These are phyloP conservation scores for Brachycybe producta DNA, from an alignment of 2,888 invertebrate species.

Conservation along the genomic window DNA sequence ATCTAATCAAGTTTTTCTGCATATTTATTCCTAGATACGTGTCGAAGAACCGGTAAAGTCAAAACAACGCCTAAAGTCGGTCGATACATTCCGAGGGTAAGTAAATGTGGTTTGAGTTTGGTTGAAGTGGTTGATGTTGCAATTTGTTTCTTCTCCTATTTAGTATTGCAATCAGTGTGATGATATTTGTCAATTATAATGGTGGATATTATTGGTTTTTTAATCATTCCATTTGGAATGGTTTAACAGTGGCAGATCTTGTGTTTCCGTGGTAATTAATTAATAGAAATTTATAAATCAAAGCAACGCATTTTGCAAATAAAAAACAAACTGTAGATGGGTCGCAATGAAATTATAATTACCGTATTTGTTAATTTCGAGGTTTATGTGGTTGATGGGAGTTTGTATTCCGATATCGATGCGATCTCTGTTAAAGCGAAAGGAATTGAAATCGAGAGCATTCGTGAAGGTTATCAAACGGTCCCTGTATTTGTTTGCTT, in stretches of 20 bases:
- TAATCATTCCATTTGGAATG: slow-evolving; percentile 72
- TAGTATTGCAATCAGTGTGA: slow-evolving; percentile 46
- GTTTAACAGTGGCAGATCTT: slow-evolving; percentile 68
- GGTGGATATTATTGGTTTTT: slow-evolving; percentile 70
- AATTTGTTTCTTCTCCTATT: background rate
- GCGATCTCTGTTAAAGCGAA: slow-evolving; percentile 51
- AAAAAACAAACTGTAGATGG: background rate
- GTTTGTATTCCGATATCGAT: slow-evolving; percentile 59
- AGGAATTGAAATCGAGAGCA: slow-evolving; percentile 44
- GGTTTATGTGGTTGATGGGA: slow-evolving; percentile 83
- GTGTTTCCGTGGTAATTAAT: slow-evolving; percentile 62
- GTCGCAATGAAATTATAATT: too few relatives aligned
- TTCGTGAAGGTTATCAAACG: slow-evolving; percentile 35
- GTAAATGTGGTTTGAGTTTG: slow-evolving; percentile 20
- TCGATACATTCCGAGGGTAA: slow-evolving; percentile 71
- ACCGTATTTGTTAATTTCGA: slow-evolving; percentile 31
- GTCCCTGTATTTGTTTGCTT: slow-evolving; percentile 31
- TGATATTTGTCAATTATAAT: slow-evolving; percentile 81
- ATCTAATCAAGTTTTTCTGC: too few relatives aligned
- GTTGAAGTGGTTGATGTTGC: background rate
- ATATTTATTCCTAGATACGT: too few relatives aligned
- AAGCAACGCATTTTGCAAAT: background rate
- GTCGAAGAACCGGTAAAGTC: too few relatives aligned
- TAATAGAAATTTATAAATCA: background rate
- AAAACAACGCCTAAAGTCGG: slow-evolving; percentile 44